These are phyloP conservation scores for Dryobotodes eremita DNA, from an alignment of 2,888 invertebrate genomes.

Conservation along the genomic window DNA sequence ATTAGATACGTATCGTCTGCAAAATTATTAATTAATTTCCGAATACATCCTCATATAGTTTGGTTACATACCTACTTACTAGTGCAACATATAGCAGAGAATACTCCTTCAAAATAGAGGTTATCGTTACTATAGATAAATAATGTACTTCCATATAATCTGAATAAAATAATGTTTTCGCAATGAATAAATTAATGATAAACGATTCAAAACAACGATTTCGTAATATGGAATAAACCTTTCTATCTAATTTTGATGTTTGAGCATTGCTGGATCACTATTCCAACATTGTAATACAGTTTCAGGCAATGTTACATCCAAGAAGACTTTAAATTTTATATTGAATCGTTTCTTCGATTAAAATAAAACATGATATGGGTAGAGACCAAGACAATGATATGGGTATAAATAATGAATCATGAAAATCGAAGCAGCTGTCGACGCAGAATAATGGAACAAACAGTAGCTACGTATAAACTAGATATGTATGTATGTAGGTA, in stretches of 20 bases:
- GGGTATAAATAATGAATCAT: conserved; percentile 27
- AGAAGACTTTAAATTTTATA: background rate
- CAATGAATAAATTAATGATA: conserved; percentile 8
- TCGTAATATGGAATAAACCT: conserved; percentile 13
- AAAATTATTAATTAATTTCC: conserved; percentile 21
- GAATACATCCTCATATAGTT: background rate
- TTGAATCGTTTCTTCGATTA: background rate
- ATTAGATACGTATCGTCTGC: background rate
- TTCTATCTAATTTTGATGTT: background rate
- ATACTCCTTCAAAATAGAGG: conserved; percentile 8
- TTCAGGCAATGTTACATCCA: background rate
- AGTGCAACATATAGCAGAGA: background rate
- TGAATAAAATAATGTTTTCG: conserved; percentile 1
- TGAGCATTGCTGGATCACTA: background rate
- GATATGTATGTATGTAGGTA: background rate
- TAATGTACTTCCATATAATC: conserved; percentile 1
- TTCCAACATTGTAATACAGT: background rate
- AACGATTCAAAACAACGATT: conserved; percentile 18
- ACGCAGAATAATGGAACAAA: conserved; percentile 4
- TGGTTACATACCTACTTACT: background rate
- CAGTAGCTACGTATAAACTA: background rate
- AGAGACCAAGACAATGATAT: conserved; percentile 3
- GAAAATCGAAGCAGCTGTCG: conserved; percentile 33
- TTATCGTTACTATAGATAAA: conserved; percentile 33
- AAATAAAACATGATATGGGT: conserved; percentile 13